phyloP scores from a whole-genome alignment of 2,797 vertebrate species.

The Gadopsis bispinosus region DNA sequence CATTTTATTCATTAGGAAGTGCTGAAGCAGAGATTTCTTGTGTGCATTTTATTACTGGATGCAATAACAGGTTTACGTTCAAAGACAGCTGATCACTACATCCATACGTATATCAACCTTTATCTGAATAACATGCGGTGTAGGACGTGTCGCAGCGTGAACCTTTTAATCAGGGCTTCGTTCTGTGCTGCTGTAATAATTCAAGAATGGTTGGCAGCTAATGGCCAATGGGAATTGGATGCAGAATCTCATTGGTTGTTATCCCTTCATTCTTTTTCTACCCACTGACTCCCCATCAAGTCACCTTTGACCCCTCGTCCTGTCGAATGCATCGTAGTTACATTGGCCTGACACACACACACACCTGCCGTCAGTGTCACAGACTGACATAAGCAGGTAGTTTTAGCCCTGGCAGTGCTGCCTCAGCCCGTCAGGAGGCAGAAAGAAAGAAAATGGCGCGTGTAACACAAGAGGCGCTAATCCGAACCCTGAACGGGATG shows the following conservation, averaged over 20 bases:
- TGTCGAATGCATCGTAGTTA: conserved; percentile 14
- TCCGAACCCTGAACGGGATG: conserved; percentile 1
- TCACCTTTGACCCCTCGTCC: conserved; percentile 34
- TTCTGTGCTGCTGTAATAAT: conserved; percentile 11
- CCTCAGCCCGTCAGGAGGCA: neutral
- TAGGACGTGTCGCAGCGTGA: neutral
- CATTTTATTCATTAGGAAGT: neutral
- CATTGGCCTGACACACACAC: conserved; percentile 17
- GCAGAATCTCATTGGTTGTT: conserved; percentile 24
- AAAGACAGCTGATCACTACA: neutral
- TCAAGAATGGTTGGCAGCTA: conserved; percentile 32
- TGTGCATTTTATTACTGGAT: neutral
- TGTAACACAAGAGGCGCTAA: conserved; percentile 1
- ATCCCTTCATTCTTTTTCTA: neutral
- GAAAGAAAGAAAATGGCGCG: neutral
- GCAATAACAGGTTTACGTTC: neutral
- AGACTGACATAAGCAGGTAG: neutral
- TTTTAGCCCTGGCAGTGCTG: conserved; percentile 10
- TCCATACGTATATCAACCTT: conserved; percentile 13
- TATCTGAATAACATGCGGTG: neutral
- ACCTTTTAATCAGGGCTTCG: conserved; percentile 23
- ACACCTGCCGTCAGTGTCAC: neutral
- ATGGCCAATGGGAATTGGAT: conserved; percentile 11
- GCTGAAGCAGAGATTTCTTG: neutral
- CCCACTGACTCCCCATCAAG: conserved; percentile 17